These are phyloP conservation scores for Actenoides hombroni DNA, from an alignment of 2,113 vertebrate genomes.

Conservation along the genomic window DNA sequence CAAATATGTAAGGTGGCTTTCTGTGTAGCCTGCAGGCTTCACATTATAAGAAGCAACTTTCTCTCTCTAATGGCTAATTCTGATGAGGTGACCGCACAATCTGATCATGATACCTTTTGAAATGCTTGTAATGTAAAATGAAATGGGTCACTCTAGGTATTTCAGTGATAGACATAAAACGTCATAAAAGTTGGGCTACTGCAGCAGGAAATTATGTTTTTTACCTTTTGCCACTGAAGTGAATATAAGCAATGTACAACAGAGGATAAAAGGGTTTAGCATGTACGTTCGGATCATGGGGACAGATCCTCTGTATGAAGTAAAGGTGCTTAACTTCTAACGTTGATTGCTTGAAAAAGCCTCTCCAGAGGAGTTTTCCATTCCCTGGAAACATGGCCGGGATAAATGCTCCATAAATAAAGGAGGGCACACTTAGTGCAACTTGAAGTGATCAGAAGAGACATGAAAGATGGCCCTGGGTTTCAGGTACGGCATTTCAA, in stretches of 20 bases:
- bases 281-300: background rate
- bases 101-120: slow-evolving; percentile 36
- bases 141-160: slow-evolving; percentile 50
- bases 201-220: slow-evolving; percentile 8
- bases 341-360: slow-evolving; percentile 34
- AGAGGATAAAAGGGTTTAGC: slow-evolving; percentile 29
- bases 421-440: slow-evolving; percentile 20
- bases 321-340: slow-evolving; percentile 38
- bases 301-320: background rate
- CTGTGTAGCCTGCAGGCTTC: slow-evolving; percentile 20
- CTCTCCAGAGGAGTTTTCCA: slow-evolving; percentile 30
- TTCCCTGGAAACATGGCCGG: slow-evolving; percentile 13
- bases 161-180: slow-evolving; percentile 44
- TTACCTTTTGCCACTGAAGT: slow-evolving; percentile 30
- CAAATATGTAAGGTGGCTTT: background rate
- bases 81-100: slow-evolving; percentile 13
- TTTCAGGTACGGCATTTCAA: slow-evolving; percentile 38
- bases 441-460: slow-evolving; percentile 35
- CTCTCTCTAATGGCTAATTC: slow-evolving; percentile 37
- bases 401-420: slow-evolving; percentile 45
- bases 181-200: background rate
- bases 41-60: slow-evolving; percentile 37
- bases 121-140: slow-evolving; percentile 37
- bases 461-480: background rate
- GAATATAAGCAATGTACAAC: slow-evolving; percentile 19